A percentile compares a stretch with the other conserved stretches of the same genome.
Conservation (phyloP, 2,888 invertebrate genomes). For the Hemaris fuciformis region DNA sequence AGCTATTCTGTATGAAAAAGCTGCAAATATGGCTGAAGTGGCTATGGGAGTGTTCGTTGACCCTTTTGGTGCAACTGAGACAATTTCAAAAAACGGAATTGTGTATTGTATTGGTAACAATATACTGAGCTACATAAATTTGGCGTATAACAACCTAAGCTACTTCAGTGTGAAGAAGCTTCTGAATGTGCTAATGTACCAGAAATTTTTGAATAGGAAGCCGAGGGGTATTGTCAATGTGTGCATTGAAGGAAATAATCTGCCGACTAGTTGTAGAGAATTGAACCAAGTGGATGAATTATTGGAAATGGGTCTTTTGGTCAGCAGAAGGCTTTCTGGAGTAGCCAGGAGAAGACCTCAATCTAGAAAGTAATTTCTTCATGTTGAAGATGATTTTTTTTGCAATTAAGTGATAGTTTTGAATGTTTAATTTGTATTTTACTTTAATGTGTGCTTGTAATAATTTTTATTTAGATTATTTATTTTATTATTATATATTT, state of each 20-base stretch:
- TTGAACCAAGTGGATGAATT: conserved; percentile 39
- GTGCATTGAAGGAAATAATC: conserved; percentile 51
- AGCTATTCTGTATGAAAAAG: conserved; percentile 35
- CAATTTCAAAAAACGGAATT: conserved; percentile 26
- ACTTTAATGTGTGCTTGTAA: not conserved
- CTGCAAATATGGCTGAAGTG: conserved; percentile 32
- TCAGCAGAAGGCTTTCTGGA: conserved; percentile 24
- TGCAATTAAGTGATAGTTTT: not conserved
- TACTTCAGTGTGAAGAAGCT: conserved; percentile 44
- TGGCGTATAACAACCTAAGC: conserved; percentile 54
- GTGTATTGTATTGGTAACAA: conserved; percentile 52
- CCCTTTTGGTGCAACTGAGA: conserved; percentile 39
- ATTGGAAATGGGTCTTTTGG: conserved; percentile 28
- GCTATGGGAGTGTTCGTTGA: conserved; percentile 41
- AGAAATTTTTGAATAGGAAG: conserved; percentile 36
- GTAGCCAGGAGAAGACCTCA: conserved; percentile 22
- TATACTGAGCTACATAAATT: conserved; percentile 46
- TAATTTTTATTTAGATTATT: not conserved
- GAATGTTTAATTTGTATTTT: no score
- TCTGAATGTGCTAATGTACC: conserved; percentile 39
- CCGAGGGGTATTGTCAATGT: conserved; percentile 53
- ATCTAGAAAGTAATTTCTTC: not conserved
- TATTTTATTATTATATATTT: conserved; percentile 1
- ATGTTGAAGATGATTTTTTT: not conserved
- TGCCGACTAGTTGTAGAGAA: conserved; percentile 50